Evolutionary conservation across 2,888 invertebrate species (phyloP), one percentile per base, ranked within the genome.

Genomic region (Drosophila cracens): DNA sequence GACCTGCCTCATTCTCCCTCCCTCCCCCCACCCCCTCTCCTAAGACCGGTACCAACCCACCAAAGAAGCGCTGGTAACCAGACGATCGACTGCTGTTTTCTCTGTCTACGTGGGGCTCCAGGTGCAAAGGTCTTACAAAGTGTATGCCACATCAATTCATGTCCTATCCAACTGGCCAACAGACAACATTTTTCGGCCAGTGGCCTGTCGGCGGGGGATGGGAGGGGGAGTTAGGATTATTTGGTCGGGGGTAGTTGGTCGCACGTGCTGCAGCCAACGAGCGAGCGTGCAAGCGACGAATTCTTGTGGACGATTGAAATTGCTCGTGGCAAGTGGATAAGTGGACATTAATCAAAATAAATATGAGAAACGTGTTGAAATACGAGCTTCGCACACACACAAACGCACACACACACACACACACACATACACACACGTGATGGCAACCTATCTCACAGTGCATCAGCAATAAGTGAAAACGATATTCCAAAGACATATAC

Each of bases 291-390:
- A 27, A 49, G 27, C 75, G 72, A 74, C 71, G 74, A 71, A 67
- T 79, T 75, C 79, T 70, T 64, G 76, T 65, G 82, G 79, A 79
- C 87, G 87, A 85, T 85, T 86, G 85, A 83, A 86, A 86, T 86
- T 85, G 87, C 76, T 87, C 83, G 76, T 81, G 86, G 87, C 85
- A 83, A 87, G 87, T 83, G 83, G 85, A 81, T 86, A 88, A 87
- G 89, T 87, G 87, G 87, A 88, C 89, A 87, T 87, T 87, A 84
- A 89, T 87, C 87, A 87, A 87, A 89, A 87, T 82, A 88, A 87
- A 87, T 88, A 87, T 82, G 87, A 83, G 84, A 76, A 84, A 87
- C 87, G 89, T 89, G 87, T 86, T 77, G 76, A 86, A 87, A 86
- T 85, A 84, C 85, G 79, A 83, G 64, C 59, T 31, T 43, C 29